These are phyloP conservation scores for Arothron firmamentum DNA, from an alignment of 2,113 vertebrate species.

Conservation along the genomic window DNA sequence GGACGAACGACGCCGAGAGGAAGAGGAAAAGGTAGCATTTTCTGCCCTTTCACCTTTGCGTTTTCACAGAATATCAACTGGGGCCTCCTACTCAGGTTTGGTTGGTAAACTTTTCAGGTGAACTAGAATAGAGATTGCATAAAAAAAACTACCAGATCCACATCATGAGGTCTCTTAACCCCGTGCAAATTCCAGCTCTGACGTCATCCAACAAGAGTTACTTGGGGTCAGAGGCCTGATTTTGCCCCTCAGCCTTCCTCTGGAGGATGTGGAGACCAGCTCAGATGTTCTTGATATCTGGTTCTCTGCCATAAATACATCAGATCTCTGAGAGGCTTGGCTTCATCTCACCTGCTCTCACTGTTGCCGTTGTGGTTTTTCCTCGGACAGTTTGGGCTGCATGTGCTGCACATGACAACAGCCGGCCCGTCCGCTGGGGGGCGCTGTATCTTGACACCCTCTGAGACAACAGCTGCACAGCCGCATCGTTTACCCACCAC, in stretches of 20 bases:
- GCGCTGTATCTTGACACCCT: slow-evolving; percentile 36
- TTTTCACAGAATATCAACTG: background rate
- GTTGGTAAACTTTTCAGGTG: too few species aligned
- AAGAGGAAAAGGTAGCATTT: slow-evolving; percentile 96
- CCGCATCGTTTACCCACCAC: slow-evolving; percentile 45
- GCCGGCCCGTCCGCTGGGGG: slow-evolving; percentile 60
- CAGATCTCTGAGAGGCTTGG: slow-evolving; percentile 45
- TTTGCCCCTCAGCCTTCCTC: too few species aligned
- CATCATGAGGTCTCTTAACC: too few species aligned
- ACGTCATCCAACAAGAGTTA: too few species aligned
- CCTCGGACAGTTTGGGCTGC: slow-evolving; percentile 75
- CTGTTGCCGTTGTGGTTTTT: slow-evolving; percentile 65
- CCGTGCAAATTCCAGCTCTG: too few species aligned
- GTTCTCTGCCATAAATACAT: too few species aligned
- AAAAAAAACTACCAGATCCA: too few species aligned
- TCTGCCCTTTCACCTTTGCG: background rate
- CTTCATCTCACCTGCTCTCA: slow-evolving; percentile 28
- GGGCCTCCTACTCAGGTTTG: too few species aligned
- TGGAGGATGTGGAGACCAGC: too few species aligned
- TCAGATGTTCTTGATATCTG: too few species aligned
- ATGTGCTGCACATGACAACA: slow-evolving; percentile 78
- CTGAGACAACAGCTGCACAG: slow-evolving; percentile 33
- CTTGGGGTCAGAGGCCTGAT: too few species aligned
- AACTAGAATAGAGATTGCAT: too few species aligned
- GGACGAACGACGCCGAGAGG: slow-evolving; percentile 87